phyloP scores from a whole-genome alignment of 2,888 invertebrate genomes.

The Agonopterix arenella region DNA sequence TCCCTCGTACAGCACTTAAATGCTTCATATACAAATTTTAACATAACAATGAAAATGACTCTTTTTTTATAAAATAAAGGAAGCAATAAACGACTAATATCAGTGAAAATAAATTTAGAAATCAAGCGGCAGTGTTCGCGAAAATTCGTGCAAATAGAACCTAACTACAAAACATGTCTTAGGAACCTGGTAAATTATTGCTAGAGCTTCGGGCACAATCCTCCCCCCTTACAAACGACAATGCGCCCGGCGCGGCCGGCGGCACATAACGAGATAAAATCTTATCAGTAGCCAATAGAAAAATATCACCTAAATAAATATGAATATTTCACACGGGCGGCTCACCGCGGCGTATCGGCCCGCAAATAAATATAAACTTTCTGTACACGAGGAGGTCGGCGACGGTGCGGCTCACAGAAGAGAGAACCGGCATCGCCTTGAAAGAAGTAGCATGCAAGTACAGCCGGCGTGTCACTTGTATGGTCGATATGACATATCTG shows the following conservation, averaged over 20 bases:
- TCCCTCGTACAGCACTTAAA: constrained; percentile 74
- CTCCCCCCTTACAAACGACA: constrained; percentile 42
- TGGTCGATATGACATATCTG: too few relatives aligned
- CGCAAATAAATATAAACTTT: neutral
- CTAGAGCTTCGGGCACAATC: constrained; percentile 64
- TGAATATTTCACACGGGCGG: constrained; percentile 56
- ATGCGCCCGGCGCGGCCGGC: constrained; percentile 49
- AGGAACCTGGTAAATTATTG: constrained; percentile 77
- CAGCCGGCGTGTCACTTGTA: too few relatives aligned
- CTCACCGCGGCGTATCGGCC: constrained; percentile 20
- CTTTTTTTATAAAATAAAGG: constrained; percentile 46
- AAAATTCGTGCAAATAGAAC: constrained; percentile 73
- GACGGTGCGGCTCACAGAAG: constrained; percentile 7
- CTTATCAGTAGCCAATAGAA: constrained; percentile 76
- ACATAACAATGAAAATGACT: constrained; percentile 65
- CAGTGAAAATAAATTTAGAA: constrained; percentile 55
- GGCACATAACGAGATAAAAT: constrained; percentile 67
- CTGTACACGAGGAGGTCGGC: neutral
- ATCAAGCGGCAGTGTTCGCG: constrained; percentile 74
- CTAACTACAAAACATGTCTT: constrained; percentile 75
- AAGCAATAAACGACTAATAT: constrained; percentile 60
- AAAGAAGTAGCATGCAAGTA: neutral
- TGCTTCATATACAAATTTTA: constrained; percentile 71
- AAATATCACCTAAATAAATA: constrained; percentile 77
- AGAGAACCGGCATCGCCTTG: neutral